These are phyloP conservation scores for Symphodus melops DNA, from an alignment of 2,113 vertebrate genomes.

Conservation along the genomic window DNA sequence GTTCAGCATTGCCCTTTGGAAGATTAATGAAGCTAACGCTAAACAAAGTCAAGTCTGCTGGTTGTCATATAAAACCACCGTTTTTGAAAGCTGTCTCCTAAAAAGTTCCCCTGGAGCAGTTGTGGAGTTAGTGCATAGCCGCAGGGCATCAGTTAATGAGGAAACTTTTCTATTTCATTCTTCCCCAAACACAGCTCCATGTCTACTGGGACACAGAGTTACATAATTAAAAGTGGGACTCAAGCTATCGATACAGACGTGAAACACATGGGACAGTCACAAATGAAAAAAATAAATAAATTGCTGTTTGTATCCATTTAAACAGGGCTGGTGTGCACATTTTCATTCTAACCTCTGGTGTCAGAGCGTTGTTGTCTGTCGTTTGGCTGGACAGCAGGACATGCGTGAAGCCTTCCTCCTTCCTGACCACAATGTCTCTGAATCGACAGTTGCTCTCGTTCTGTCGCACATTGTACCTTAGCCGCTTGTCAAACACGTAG, in stretches of 20 bases:
- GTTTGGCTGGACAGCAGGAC: constrained; percentile 97
- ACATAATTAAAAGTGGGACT: neutral
- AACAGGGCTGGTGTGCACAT: neutral
- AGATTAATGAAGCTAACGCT: constrained; percentile 24
- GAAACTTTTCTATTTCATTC: constrained; percentile 24
- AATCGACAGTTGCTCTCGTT: constrained; percentile 96
- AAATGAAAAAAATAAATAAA: neutral
- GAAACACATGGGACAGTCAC: neutral
- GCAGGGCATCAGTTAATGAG: constrained; percentile 21
- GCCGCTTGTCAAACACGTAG: constrained; percentile 96
- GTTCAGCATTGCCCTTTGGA: constrained; percentile 20
- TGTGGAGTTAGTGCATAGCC: constrained; percentile 19
- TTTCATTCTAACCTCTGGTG: constrained; percentile 90
- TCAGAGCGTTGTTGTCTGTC: constrained; percentile 96
- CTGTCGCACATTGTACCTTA: constrained; percentile 96
- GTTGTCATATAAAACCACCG: constrained; percentile 49
- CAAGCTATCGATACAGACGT: neutral
- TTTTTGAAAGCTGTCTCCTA: constrained; percentile 29
- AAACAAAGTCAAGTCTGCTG: constrained; percentile 40
- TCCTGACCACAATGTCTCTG: constrained; percentile 97
- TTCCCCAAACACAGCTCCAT: constrained; percentile 9
- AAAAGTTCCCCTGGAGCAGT: constrained; percentile 42
- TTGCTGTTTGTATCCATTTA: neutral
- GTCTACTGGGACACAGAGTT: constrained; percentile 6
- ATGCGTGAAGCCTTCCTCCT: constrained; percentile 98